Conservation (phyloP, 2,888 invertebrate species). For the Nasonia oneida region DNA sequence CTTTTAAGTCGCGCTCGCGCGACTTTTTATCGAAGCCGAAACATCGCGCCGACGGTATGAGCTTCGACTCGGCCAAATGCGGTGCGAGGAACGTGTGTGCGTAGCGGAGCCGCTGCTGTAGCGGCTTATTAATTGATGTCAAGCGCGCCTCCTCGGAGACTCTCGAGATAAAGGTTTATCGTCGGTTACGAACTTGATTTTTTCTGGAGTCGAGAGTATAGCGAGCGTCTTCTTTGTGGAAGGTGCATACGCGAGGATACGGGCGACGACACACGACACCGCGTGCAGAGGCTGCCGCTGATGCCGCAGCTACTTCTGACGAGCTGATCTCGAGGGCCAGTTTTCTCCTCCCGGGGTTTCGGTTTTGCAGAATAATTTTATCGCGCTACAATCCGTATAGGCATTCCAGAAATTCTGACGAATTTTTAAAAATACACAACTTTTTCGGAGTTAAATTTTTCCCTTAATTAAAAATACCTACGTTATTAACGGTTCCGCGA, state of each 20-base stretch:
- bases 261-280: slow-evolving; percentile 31
- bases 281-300: not conserved
- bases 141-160: slow-evolving; percentile 29
- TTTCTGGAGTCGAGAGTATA: not conserved
- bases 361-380: not conserved
- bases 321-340: not conserved
- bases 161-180: slow-evolving; percentile 49
- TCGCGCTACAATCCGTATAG: not conserved
- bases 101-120: not conserved
- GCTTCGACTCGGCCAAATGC: not conserved
- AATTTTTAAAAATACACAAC: too few species aligned
- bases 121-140: slow-evolving; percentile 59
- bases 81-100: not conserved
- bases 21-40: slow-evolving; percentile 32
- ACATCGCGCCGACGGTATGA: not conserved
- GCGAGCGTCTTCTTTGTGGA: not conserved
- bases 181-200: slow-evolving; percentile 39
- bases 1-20: slow-evolving; percentile 5
- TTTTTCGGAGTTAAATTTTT: too few species aligned
- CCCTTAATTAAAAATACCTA: too few species aligned
- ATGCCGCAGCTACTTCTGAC: not conserved
- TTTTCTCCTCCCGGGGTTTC: not conserved
- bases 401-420: not conserved
- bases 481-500: too few species aligned
- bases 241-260: not conserved